Percentiles rank a stretch among this genome's conserved stretches.
Evolutionary conservation across 2,888 invertebrate genomes (phyloP).

Genomic region (Ectemnius lituratus): DNA sequence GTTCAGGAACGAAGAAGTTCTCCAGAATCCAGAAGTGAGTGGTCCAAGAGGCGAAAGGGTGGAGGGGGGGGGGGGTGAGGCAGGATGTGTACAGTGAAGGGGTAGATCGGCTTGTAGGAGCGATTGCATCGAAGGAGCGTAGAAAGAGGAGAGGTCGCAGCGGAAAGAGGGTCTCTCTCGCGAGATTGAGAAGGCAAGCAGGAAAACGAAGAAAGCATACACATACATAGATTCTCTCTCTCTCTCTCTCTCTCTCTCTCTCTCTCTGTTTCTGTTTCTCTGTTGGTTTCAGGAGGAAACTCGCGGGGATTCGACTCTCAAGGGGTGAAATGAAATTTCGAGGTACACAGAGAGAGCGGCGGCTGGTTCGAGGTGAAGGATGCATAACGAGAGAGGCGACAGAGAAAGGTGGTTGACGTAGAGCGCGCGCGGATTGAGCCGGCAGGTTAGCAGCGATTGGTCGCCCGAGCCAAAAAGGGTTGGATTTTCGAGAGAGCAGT

Average conservation of each 20-base stretch:
- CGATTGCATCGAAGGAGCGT: neutral
- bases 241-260: too few relatives aligned
- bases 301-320: conserved; percentile 21
- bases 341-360: conserved; percentile 7
- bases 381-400: conserved; percentile 18
- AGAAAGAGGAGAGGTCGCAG: conserved; percentile 18
- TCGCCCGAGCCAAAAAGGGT: conserved; percentile 54
- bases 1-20: neutral
- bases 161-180: conserved; percentile 33
- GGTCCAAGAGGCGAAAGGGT: neutral
- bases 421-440: conserved; percentile 28
- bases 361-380: neutral
- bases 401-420: conserved; percentile 5
- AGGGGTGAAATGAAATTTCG: conserved; percentile 38
- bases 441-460: conserved; percentile 55
- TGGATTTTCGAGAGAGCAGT: conserved; percentile 62
- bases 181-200: conserved; percentile 10
- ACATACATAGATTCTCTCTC: conserved; percentile 23
- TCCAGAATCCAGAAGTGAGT: conserved; percentile 4
- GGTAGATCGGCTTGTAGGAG: conserved; percentile 20
- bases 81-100: neutral
- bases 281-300: neutral
- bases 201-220: conserved; percentile 49
- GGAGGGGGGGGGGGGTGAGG: neutral
- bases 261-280: too few relatives aligned